Conservation (phyloP, 1,140 invertebrate genomes). For the Ostrea edulis region DNA sequence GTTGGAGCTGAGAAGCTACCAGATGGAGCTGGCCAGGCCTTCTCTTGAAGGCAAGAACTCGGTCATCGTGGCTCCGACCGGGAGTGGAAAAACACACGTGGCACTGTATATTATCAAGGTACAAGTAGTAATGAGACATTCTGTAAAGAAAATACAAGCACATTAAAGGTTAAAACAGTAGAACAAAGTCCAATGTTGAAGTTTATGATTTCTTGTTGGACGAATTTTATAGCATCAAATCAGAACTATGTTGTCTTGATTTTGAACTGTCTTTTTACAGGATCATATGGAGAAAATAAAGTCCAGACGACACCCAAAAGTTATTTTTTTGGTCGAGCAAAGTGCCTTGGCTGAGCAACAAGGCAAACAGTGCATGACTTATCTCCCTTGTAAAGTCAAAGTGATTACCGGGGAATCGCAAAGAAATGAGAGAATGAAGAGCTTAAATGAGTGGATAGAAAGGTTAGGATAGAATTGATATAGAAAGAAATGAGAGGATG, state of each 20-base stretch:
- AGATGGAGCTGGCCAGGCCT: constrained; percentile 59
- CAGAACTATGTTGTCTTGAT: neutral
- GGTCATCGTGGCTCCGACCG: constrained; percentile 67
- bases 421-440: constrained; percentile 52
- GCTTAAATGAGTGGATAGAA: constrained; percentile 53
- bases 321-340: constrained; percentile 75
- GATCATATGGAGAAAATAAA: constrained; percentile 60
- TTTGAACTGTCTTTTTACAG: constrained; percentile 46
- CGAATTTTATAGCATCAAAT: neutral
- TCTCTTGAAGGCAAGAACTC: constrained; percentile 60
- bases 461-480: constrained; percentile 40
- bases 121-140: neutral
- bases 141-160: too few species aligned
- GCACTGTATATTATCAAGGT: constrained; percentile 61
- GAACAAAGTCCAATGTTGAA: neutral
- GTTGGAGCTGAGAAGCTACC: constrained; percentile 57
- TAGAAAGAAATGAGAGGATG: constrained; percentile 55
- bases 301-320: constrained; percentile 59
- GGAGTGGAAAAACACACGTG: constrained; percentile 68
- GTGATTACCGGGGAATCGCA: constrained; percentile 60
- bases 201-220: neutral
- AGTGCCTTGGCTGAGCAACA: constrained; percentile 75
- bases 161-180: too few species aligned
- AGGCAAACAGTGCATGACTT: constrained; percentile 61
- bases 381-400: constrained; percentile 60